phyloP scores from a whole-genome alignment of 2,113 vertebrate species.

The Fulmarus glacialis region DNA sequence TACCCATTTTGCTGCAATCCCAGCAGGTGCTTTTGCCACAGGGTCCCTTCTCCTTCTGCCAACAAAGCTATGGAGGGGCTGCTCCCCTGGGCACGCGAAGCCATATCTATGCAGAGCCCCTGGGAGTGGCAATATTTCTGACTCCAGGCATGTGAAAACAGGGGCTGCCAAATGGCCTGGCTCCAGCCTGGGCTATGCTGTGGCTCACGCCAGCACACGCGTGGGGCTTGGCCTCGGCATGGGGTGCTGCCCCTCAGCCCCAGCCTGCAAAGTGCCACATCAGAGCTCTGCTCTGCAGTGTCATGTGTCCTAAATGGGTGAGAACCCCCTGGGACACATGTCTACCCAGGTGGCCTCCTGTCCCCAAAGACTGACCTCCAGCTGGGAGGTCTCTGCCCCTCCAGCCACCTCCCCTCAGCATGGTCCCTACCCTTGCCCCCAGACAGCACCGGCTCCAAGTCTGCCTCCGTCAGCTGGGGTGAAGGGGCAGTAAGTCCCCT shows the following conservation, averaged over 20 bases:
- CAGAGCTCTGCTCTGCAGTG: neutral
- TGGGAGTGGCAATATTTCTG: too few species aligned
- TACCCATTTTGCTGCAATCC: neutral
- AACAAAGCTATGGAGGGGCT: accelerated
- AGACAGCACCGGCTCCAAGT: neutral
- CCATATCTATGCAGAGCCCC: accelerated
- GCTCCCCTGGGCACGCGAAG: neutral
- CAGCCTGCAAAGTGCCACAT: neutral
- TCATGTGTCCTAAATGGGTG: neutral
- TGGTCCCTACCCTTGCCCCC: neutral
- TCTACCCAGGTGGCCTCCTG: neutral
- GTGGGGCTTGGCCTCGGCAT: accelerated
- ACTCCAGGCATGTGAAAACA: accelerated
- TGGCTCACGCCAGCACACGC: accelerated
- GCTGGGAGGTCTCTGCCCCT: neutral
- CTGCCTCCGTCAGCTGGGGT: neutral
- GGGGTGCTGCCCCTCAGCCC: neutral
- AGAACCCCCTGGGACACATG: neutral
- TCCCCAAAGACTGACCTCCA: neutral
- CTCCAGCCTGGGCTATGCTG: neutral
- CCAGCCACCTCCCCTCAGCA: neutral
- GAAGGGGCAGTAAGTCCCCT: neutral
- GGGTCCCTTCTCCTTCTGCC: neutral
- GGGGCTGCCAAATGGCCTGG: neutral
- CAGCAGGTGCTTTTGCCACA: neutral